A percentile compares a stretch with the other conserved stretches of the same genome.
Conservation (phyloP, 2,113 vertebrate species). For the Platichthys flesus region DNA sequence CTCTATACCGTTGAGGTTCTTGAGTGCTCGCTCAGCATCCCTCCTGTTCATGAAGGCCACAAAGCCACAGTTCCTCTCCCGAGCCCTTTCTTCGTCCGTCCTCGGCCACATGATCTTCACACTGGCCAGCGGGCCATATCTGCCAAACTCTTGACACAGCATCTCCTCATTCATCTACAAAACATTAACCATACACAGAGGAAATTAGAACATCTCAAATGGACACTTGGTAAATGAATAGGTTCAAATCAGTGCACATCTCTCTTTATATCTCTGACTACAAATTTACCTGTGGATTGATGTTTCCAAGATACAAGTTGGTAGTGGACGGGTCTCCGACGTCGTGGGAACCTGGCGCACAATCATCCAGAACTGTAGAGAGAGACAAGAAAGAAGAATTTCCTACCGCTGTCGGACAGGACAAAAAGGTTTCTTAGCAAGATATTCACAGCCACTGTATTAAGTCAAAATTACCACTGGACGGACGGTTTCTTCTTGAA, state of each 20-base stretch:
- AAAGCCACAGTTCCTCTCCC: constrained; percentile 99
- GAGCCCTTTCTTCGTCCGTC: constrained; percentile 97
- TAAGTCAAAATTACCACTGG: constrained; percentile 92
- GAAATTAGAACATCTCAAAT: not conserved
- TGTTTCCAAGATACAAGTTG: constrained; percentile 98
- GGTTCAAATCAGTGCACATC: not conserved
- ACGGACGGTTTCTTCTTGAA: constrained; percentile 97
- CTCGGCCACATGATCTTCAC: constrained; percentile 99
- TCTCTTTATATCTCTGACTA: not conserved
- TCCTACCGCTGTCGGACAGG: constrained; percentile 58
- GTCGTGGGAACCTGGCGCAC: constrained; percentile 97
- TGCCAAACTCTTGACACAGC: constrained; percentile 98
- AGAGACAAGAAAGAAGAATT: constrained; percentile 68
- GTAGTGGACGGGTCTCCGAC: constrained; percentile 98
- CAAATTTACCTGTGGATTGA: constrained; percentile 93
- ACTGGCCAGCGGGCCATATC: constrained; percentile 96
- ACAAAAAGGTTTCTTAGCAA: constrained; percentile 48
- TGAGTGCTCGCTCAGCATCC: constrained; percentile 97
- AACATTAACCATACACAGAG: not conserved
- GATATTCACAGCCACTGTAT: constrained; percentile 74
- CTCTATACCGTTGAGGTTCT: constrained; percentile 93
- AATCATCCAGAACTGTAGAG: constrained; percentile 93
- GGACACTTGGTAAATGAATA: not conserved
- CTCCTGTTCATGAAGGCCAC: constrained; percentile 99
- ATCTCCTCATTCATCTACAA: constrained; percentile 99